Conservation (phyloP, 2,888 invertebrate genomes). For the Osedax frankpressi region DNA sequence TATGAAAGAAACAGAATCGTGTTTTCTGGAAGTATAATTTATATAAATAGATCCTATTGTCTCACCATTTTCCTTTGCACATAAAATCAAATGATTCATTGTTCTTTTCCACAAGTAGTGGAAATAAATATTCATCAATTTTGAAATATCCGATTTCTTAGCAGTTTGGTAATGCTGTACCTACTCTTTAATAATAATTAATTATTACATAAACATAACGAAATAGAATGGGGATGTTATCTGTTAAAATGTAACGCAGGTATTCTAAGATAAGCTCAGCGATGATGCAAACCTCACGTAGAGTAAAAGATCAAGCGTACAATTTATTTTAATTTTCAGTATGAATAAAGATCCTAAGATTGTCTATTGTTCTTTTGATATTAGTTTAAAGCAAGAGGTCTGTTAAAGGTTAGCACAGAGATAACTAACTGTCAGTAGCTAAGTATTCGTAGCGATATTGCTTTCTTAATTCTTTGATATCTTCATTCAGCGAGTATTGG, state of each 20-base stretch:
- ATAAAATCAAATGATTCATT: too few species aligned
- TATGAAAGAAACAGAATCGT: too few species aligned
- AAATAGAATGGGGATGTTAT: too few species aligned
- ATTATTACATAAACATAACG: too few species aligned
- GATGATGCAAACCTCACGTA: constrained; percentile 49
- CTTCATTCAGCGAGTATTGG: constrained; percentile 61
- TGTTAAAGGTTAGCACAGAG: constrained; percentile 62
- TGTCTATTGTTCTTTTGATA: constrained; percentile 56
- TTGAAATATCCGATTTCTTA: too few species aligned
- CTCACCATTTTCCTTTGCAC: too few species aligned
- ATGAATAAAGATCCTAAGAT: constrained; percentile 57
- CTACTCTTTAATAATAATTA: too few species aligned
- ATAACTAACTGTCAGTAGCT: constrained; percentile 58
- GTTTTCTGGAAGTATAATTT: too few species aligned
- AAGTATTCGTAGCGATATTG: constrained; percentile 58
- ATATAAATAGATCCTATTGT: too few species aligned
- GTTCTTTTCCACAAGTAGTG: too few species aligned
- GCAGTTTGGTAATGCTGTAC: too few species aligned
- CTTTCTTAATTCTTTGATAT: constrained; percentile 62
- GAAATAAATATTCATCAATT: too few species aligned
- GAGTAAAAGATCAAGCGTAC: constrained; percentile 60
- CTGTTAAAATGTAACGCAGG: constrained; percentile 56
- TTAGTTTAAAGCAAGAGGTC: constrained; percentile 53
- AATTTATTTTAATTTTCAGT: constrained; percentile 59
- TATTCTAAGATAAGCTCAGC: constrained; percentile 55